Base-by-base conservation (phyloP, 2,888 invertebrate genomes). In the Gonocerus acuteangulatus region DNA sequence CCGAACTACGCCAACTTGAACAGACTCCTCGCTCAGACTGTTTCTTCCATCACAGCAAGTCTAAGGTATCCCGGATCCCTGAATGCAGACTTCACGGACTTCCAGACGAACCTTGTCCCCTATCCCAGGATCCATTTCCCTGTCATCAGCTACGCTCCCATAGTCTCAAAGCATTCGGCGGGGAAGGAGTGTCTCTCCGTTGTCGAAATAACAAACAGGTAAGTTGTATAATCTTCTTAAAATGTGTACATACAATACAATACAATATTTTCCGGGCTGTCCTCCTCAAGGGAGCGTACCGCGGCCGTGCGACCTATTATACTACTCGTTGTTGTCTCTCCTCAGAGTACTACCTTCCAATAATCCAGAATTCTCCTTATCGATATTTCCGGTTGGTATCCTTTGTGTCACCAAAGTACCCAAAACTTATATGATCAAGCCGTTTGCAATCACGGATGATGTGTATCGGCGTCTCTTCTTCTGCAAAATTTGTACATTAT, bases 121-220 rank as follows among this genome's bases (percentile, higher is more conserved):
- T 95, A 90, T 74, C 94, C 94, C 0, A 80, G 94, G 59, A 94
- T 95, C 69, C 94, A 95, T 74, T 93, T 91, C 74, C 91, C 92
- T 0, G 74, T 82, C 56, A 84, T 84, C 1, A 83, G 85, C 0
- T 86, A 86, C 69, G 85, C 86, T 1, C 86, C 86, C 0, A 82
- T 87, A 7, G 79, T 89, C 1, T 85, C 87, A 1, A 80, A 80
- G 0, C 84, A 85, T 66, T 84, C 88, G 70, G 85, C 85, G 0
- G 82, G 79, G 70, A 86, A 87, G 73, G 86, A 86, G 71, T 85
- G 85, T 69, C 82, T 87, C 79, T 81, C 85, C 0, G 88, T 89
- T 1, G 80, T 85, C 0, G 87, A 89, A 7, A 54, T 66, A 6
- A 64, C 64, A 6, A 64, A 60, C 48, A 57, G 57, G 57, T 54